phyloP scores from a whole-genome alignment of 2,888 invertebrate species.

The Diploptera punctata region DNA sequence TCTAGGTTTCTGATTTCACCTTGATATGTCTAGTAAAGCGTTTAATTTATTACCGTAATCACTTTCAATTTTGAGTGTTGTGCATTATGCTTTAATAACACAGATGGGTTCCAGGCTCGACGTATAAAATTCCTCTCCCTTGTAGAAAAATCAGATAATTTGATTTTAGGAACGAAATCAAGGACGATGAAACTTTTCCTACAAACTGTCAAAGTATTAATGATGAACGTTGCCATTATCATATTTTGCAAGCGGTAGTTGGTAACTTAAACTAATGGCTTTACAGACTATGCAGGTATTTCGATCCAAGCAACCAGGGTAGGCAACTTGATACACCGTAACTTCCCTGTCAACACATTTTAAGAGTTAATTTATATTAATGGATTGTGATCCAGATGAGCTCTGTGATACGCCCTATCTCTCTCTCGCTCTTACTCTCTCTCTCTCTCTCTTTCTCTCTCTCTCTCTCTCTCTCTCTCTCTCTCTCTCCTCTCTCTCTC shows the following conservation, averaged over 20 bases:
- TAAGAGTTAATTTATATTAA: slow-evolving; percentile 40
- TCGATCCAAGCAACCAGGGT: slow-evolving; percentile 1
- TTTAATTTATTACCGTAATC: too few relatives aligned
- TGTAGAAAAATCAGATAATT: too few relatives aligned
- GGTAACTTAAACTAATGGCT: not conserved
- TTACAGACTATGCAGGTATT: slow-evolving; percentile 1
- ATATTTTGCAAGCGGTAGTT: not conserved
- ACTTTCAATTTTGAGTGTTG: too few relatives aligned
- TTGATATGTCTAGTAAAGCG: too few relatives aligned
- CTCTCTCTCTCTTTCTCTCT: too few relatives aligned
- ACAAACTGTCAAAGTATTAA: not conserved
- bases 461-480: slow-evolving; percentile 19
- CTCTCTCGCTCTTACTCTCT: not conserved
- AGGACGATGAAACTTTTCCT: too few relatives aligned
- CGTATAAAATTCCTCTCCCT: too few relatives aligned
- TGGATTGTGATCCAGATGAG: slow-evolving; percentile 37
- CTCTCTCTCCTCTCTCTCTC: slow-evolving; percentile 1
- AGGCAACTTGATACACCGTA: slow-evolving; percentile 24
- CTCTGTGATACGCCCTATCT: slow-evolving; percentile 15
- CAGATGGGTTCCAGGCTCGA: too few relatives aligned
- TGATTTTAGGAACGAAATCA: too few relatives aligned
- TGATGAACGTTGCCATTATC: not conserved
- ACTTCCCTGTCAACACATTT: slow-evolving; percentile 12
- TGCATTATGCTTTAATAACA: too few relatives aligned
- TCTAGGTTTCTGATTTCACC: too few relatives aligned